A percentile compares a stretch with the other conserved stretches of the same genome.
Evolutionary conservation across 2,113 vertebrate species (phyloP).

Genomic region (Cinclus cinclus): DNA sequence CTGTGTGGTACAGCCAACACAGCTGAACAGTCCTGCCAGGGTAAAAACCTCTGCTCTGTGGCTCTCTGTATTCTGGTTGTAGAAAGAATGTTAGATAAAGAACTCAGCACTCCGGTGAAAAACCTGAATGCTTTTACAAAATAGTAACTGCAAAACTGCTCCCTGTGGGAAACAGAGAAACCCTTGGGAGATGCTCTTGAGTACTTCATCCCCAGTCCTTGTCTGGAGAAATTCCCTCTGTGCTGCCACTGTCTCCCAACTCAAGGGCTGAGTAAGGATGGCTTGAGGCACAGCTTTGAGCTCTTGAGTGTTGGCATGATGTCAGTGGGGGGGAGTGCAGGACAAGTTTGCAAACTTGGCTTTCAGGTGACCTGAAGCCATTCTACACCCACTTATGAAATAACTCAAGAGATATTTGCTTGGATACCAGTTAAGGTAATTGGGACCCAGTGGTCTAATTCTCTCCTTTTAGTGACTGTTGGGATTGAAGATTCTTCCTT

Average conservation of each 20-base stretch:
- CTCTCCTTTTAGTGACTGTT: neutral
- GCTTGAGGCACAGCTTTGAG: neutral
- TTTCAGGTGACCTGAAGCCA: neutral
- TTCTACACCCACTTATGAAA: neutral
- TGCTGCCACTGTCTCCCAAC: neutral
- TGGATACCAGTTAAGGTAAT: neutral
- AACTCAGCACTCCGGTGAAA: neutral
- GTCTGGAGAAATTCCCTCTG: neutral
- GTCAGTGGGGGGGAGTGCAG: neutral
- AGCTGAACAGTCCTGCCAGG: neutral
- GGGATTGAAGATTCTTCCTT: neutral
- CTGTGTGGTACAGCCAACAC: neutral
- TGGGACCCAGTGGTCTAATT: neutral
- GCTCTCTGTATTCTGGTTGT: neutral
- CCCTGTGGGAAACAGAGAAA: neutral
- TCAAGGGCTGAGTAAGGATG: neutral
- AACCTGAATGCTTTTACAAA: neutral
- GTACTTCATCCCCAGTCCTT: neutral
- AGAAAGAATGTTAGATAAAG: neutral
- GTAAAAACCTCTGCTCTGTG: neutral
- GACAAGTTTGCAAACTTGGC: neutral
- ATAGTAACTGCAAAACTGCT: neutral
- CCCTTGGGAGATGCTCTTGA: neutral
- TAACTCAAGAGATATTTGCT: neutral
- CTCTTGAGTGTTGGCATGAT: neutral